Evolutionary conservation across 2,797 vertebrate genomes (phyloP), one percentile per base, ranked within the genome.

Genomic region (Micrastur ruficollis): DNA sequence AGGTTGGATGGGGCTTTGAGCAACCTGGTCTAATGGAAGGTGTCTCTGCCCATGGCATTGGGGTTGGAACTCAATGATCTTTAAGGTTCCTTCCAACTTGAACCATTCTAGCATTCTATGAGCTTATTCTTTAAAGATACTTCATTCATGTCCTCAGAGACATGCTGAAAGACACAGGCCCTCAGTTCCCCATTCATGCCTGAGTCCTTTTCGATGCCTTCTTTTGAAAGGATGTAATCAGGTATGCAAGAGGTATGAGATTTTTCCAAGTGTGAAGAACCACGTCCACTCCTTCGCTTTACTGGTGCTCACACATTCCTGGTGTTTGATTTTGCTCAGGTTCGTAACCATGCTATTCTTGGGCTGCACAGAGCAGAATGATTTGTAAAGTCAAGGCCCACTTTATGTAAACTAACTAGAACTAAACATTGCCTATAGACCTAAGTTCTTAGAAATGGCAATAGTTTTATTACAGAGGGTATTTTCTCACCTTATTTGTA

Each of bases 271-370:
- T 17, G 8, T 31, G 18, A 86, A 80, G 38, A 85, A 62, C 42
- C 12, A 25, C 10, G 14, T 67, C 67, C 65, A 42, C 18, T 52
- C 36, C 46, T 86, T 92, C 2, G 1, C 46, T 75, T n/a, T 44
- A 32, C 40, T 53, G 47, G 32, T 74, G 49, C 23, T 87, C 32
- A 80, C 40, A 22, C 14, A 49, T 44, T 58, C 42, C 23, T 52
- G 34, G 21, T 7, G 2, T 62, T 82, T 61, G 32, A n/a, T 76
- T 91, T 89, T 70, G n/a, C 40, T 62, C 46, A 34, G 5, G 12
- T 38, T 46, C 3, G 1, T 71, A 92, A 68, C 36, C 9, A 18
- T 2, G 1, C 25, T 62, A 14, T 9, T 38, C n/a, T 56, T 0
- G 1, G 19, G 16, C 65, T 26, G 15, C 49, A 72, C 29, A 47